Percentiles rank a stretch among this genome's conserved stretches.
These are phyloP conservation scores for Dicerorhinus sumatrensis DNA, from an alignment of 2,113 vertebrate species.

Conservation along the genomic window DNA sequence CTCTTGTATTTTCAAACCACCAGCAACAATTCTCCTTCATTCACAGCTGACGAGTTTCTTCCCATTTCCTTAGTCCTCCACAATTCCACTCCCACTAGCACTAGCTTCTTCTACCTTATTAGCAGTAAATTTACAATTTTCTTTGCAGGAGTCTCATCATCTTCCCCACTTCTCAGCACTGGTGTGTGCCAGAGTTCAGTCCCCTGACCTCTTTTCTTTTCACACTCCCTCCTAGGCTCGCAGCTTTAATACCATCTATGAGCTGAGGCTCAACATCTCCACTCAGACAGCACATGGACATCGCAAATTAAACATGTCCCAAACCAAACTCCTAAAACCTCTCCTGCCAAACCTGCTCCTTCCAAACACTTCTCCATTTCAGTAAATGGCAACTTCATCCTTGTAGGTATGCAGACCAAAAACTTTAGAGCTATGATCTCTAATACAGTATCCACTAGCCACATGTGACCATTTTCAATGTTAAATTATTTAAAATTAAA, in stretches of 20 bases:
- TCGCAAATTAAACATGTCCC: accelerated
- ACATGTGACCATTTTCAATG: neutral
- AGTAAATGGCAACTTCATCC: neutral
- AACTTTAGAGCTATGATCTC: neutral
- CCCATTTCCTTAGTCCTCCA: neutral
- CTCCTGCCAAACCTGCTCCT: neutral
- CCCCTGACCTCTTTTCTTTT: neutral
- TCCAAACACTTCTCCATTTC: neutral
- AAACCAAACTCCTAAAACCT: neutral
- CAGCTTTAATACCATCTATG: accelerated
- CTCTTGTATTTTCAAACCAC: neutral
- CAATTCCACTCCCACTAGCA: neutral
- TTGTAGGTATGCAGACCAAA: neutral
- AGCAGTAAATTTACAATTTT: neutral
- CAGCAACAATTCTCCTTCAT: neutral
- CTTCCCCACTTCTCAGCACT: neutral
- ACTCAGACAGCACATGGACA: neutral
- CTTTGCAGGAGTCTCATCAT: neutral
- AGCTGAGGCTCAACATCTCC: too few relatives aligned
- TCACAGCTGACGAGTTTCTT: neutral
- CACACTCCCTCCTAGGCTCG: too few relatives aligned
- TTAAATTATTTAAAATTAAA: neutral
- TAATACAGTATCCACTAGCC: neutral
- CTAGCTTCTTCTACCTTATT: neutral
- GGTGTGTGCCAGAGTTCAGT: too few relatives aligned